These are phyloP conservation scores for Drosophila pallidifrons DNA, from an alignment of 1,140 invertebrate genomes.

Conservation along the genomic window DNA sequence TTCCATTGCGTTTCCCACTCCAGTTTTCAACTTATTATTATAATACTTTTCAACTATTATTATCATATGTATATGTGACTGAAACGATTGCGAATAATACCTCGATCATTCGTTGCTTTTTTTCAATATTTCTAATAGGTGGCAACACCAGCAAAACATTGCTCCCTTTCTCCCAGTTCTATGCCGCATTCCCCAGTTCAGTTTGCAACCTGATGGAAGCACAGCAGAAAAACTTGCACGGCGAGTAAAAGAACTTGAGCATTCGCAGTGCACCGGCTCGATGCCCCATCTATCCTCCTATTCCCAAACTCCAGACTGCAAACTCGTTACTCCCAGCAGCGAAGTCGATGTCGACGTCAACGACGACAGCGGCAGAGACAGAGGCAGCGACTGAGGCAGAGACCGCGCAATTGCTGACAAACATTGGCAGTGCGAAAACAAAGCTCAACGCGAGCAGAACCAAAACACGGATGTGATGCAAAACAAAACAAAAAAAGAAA, in stretches of 20 bases:
- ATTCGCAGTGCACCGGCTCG: constrained; percentile 52
- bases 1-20: not conserved
- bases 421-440: constrained; percentile 73
- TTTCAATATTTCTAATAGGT: constrained; percentile 15
- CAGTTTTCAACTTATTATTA: too few relatives aligned
- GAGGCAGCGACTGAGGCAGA: constrained; percentile 11
- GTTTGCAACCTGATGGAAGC: constrained; percentile 37
- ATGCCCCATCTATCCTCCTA: constrained; percentile 28
- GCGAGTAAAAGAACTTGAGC: constrained; percentile 68
- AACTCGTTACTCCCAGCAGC: constrained; percentile 58
- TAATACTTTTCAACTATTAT: not conserved
- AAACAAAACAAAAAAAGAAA: not conserved
- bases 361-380: not conserved
- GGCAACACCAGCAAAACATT: constrained; percentile 27
- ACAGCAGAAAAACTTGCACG: constrained; percentile 65
- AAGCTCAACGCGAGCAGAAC: constrained; percentile 78
- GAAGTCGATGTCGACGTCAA: constrained; percentile 9
- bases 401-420: constrained; percentile 26
- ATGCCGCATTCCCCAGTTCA: constrained; percentile 59
- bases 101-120: constrained; percentile 6
- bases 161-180: constrained; percentile 31
- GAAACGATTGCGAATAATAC: constrained; percentile 1
- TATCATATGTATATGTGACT: constrained; percentile 17
- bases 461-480: constrained; percentile 39
- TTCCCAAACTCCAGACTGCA: constrained; percentile 22